A percentile compares a stretch with the other conserved stretches of the same genome.
These are phyloP conservation scores for Fissipunctia ypsillon DNA, from an alignment of 2,888 invertebrate species.

Conservation along the genomic window DNA sequence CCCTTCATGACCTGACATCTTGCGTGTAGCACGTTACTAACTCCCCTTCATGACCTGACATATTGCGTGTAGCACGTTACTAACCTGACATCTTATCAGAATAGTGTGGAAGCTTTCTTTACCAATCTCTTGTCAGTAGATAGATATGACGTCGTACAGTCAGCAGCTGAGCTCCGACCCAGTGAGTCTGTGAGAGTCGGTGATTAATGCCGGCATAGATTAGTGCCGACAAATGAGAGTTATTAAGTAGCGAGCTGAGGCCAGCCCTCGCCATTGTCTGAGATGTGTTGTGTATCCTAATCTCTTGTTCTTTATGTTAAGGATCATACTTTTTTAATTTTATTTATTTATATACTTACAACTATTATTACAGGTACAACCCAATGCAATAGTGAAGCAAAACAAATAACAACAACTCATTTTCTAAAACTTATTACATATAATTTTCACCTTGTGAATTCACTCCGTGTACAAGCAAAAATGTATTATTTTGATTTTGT, in stretches of 20 bases:
- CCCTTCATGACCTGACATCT: no score
- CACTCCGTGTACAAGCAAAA: no score
- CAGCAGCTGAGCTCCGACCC: no score
- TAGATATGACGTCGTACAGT: neutral
- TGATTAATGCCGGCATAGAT: constrained; percentile 48
- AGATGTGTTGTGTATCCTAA: neutral
- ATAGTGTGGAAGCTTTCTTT: neutral
- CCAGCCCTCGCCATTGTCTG: neutral
- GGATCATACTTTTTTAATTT: no score
- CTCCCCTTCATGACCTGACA: neutral
- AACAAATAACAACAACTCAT: no score
- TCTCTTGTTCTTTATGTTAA: constrained; percentile 7
- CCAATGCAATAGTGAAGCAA: no score
- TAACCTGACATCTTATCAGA: neutral
- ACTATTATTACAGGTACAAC: no score
- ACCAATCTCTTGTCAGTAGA: no score
- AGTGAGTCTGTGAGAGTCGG: constrained; percentile 11
- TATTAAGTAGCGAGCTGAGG: constrained; percentile 41
- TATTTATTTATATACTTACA: no score
- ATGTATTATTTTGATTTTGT: neutral
- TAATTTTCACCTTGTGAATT: no score
- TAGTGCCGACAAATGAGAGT: constrained; percentile 47
- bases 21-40: neutral
- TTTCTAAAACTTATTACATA: no score
- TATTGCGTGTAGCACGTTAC: no score